Conservation (phyloP, 2,113 vertebrate genomes). For the Albula goreensis region DNA sequence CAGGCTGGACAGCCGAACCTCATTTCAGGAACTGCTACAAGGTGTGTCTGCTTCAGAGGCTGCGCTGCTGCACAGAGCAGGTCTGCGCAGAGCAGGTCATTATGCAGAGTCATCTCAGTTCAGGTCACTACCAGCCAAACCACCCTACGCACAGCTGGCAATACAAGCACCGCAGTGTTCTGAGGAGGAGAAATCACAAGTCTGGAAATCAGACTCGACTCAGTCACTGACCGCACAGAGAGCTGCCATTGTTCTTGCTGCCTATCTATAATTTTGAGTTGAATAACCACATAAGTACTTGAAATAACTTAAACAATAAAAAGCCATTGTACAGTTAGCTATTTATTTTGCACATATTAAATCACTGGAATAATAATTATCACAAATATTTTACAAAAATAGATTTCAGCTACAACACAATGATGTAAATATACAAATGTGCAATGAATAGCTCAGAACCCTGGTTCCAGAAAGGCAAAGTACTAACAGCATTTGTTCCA, state of each 20-base stretch:
- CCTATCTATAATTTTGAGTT: neutral
- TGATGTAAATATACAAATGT: neutral
- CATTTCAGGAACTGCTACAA: slow-evolving; percentile 69
- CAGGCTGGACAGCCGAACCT: slow-evolving; percentile 49
- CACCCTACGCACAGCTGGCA: neutral
- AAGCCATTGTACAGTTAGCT: neutral
- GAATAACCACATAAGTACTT: neutral
- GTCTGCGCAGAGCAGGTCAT: neutral
- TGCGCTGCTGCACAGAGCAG: neutral
- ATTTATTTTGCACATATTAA: neutral
- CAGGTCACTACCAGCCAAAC: neutral
- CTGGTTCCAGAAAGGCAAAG: too few relatives aligned
- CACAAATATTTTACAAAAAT: too few relatives aligned
- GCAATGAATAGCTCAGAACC: too few relatives aligned
- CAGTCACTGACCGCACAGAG: neutral
- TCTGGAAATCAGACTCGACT: neutral
- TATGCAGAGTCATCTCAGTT: neutral
- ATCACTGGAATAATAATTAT: neutral
- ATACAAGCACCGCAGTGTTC: neutral
- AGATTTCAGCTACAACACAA: too few relatives aligned
- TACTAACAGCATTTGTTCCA: too few relatives aligned
- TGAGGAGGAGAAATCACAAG: neutral
- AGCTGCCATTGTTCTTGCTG: neutral
- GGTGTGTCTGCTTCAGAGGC: slow-evolving; percentile 36
- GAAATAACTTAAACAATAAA: neutral